Evolutionary conservation across 2,888 invertebrate species (phyloP), one percentile per base, ranked within the genome.

Genomic region (Cryptus armator): DNA sequence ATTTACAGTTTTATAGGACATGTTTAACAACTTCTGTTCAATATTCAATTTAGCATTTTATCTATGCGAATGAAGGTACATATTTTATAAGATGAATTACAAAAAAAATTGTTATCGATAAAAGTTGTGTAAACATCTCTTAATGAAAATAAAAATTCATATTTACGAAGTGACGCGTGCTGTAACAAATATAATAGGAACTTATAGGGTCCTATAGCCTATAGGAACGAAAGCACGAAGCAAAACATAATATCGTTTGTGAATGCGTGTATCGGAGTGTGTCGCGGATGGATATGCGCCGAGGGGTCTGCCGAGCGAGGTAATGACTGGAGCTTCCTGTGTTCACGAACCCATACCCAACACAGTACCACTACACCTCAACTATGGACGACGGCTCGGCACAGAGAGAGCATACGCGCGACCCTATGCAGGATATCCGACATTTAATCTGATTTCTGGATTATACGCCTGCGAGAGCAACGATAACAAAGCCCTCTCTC

Each of bases 361-460:
- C 68, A 46, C 68, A 46, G 78, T 78, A 83, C 66, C 37, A 71
- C 59, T 59, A 59, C 51, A 32, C 53, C 66, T 70, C 80, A 68
- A 74, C 72, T 74, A 62, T 43, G 78, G 44, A 66, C 78, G 83
- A 83, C 53, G 71, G 67, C 64, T 48, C 81, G 76, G 71, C 44
- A 70, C 46, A 77, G 43, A 74, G 56, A 70, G 56, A 37, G 46
- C 56, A 53, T 51, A 67, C 81, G 75, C 87, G 88, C 88, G 90
- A 89, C 90, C 92, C 89, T 90, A 89, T 86, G 91, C 93, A 93
- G 93, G 93, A 93, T 93, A 93, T 93, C 93, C 93, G 93, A 93
- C 91, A 90, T 93, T 93, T 92, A 93, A 93, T 93, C 93, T 93
- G 93, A 93, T 93, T 93, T 93, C 93, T 92, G 93, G 93, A 93